Evolutionary conservation across 2,888 invertebrate species (phyloP), one percentile per base, ranked within the genome.

Genomic region (Troglohyphantes excavatus): DNA sequence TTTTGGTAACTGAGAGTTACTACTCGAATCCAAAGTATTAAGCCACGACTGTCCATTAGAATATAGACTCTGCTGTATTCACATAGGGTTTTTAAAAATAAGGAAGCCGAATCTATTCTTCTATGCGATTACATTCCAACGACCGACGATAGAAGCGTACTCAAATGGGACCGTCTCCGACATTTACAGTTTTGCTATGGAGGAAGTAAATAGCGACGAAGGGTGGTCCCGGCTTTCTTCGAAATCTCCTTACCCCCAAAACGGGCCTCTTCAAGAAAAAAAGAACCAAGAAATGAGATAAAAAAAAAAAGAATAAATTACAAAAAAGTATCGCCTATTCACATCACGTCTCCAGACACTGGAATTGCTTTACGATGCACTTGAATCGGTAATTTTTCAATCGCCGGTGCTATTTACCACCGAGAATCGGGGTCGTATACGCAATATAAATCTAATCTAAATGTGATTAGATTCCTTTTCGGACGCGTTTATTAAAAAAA

Each of bases 371-470:
- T 53, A 53, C 53, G 53, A 53, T 53, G 53, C 53, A 53, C n/a
- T 17, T 6, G 53, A 53, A 17, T 53, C 53, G n/a, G 53, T 53
- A 53, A 53, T 53, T 53, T 53, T 53, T 53, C 53, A 53, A 53
- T 53, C 53, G 53, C 53, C 53, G 0, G 53, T 9, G 17, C n/a
- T n/a, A 53, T 53, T 53, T 53, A n/a, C 17, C 53, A 53, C n/a
- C 53, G 5, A n/a, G n/a, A n/a, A n/a, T n/a, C 17, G 53, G 53
- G 53, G 53, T 53, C 53, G 53, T 53, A n/a, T n/a, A 53, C 5
- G 33, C 33, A 23, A 26, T 26, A 65, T 26, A 65, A 65, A 65
- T 65, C 65, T 65, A 65, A 65, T 65, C 65, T 65, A 65, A 27
- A 65, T 65, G 65, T 65, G 65, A 17, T 26, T 65, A 33, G 33